Percentiles rank a stretch among this genome's conserved stretches.
Conservation (phyloP, 2,797 vertebrate genomes). For the Xerus rutilus region DNA sequence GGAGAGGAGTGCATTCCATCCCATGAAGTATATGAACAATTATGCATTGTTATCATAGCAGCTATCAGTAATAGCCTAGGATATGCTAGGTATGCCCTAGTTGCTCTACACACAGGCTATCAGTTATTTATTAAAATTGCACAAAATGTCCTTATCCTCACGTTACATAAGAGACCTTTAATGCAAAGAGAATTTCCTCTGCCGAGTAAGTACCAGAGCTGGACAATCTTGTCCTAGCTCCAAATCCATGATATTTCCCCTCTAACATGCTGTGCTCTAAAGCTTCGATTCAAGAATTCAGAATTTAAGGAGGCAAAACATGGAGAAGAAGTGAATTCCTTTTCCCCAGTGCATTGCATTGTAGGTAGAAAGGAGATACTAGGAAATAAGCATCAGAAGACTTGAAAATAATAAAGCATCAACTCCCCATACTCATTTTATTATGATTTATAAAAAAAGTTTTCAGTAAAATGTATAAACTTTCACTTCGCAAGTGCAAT, state of each 20-base stretch:
- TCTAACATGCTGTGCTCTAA: neutral
- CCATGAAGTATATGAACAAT: neutral
- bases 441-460: neutral
- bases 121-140: neutral
- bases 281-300: neutral
- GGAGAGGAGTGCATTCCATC: neutral
- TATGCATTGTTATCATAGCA: neutral
- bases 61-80: neutral
- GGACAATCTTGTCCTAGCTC: neutral
- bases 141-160: neutral
- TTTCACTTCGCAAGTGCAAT: neutral
- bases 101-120: neutral
- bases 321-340: neutral
- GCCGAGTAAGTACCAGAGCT: neutral
- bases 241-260: neutral
- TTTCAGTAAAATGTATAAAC: neutral
- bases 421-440: neutral
- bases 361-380: neutral
- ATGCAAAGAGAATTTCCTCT: neutral
- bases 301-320: constrained; percentile 1
- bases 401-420: constrained; percentile 17
- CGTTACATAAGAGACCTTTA: neutral
- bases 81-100: neutral
- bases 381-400: neutral
- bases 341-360: neutral